phyloP scores from a whole-genome alignment of 2,113 vertebrate species.

The Tor tambroides region DNA sequence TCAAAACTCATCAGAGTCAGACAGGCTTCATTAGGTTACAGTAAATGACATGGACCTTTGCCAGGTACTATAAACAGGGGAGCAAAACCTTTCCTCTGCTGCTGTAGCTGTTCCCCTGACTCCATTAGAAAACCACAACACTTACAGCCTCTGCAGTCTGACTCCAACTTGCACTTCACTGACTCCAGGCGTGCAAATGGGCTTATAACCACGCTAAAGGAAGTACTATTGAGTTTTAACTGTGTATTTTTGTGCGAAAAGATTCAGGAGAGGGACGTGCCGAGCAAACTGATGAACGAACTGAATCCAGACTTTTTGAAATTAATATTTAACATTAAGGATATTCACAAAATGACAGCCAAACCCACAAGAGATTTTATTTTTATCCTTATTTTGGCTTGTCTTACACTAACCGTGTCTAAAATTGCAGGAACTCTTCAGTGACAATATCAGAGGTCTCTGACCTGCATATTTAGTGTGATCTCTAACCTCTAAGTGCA shows the following conservation, averaged over 20 bases:
- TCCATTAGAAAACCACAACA: conserved; percentile 12
- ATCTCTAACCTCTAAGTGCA: conserved; percentile 40
- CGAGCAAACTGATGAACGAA: not conserved
- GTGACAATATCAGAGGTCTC: conserved; percentile 20
- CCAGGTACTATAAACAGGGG: conserved; percentile 21
- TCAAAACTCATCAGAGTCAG: conserved; percentile 40
- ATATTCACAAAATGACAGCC: conserved; percentile 10
- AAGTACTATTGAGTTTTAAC: not conserved
- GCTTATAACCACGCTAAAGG: not conserved
- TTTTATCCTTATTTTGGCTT: not conserved
- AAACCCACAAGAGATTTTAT: not conserved
- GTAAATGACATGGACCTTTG: conserved; percentile 42
- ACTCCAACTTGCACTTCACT: conserved; percentile 23
- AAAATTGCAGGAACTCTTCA: not conserved
- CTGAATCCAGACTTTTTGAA: not conserved
- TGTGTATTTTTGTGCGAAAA: conserved; percentile 26
- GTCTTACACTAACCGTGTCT: not conserved
- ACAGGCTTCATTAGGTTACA: conserved; percentile 52
- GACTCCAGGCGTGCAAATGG: not conserved
- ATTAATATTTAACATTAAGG: conserved; percentile 23
- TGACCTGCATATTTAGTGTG: conserved; percentile 31
- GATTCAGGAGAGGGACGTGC: not conserved
- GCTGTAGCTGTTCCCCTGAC: not conserved
- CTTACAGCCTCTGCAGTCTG: not conserved
- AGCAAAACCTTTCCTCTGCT: not conserved